phyloP scores from a whole-genome alignment of 2,113 vertebrate genomes.

The Gavialis gangeticus region DNA sequence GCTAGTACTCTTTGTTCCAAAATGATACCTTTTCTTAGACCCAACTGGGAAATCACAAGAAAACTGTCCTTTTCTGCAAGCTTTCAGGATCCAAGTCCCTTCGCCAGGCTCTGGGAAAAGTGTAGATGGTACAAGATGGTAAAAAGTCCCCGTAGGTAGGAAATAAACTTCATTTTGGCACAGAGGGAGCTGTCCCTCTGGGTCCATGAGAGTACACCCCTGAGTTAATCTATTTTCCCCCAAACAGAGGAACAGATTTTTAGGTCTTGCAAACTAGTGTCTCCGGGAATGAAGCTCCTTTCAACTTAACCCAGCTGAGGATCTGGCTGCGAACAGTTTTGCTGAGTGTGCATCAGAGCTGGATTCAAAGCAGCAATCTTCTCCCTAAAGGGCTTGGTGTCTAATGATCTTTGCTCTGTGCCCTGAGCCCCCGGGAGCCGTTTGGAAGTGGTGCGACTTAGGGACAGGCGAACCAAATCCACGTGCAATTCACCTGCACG shows the following conservation, averaged over 20 bases:
- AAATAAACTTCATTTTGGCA: neutral
- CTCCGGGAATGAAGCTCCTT: rapidly evolving
- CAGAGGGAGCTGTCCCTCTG: rapidly evolving
- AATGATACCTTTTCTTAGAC: too few relatives aligned
- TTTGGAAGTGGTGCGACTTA: neutral
- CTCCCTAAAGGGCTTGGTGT: neutral
- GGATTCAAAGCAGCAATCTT: neutral
- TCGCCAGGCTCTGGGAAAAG: too few relatives aligned
- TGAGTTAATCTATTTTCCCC: too few relatives aligned
- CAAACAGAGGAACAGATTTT: too few relatives aligned
- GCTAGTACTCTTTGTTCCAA: too few relatives aligned
- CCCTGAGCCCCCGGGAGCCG: neutral
- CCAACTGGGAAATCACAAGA: too few relatives aligned
- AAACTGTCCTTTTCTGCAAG: too few relatives aligned
- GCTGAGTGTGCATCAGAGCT: neutral
- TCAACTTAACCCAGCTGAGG: neutral
- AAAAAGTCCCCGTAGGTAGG: too few relatives aligned
- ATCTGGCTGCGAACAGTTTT: neutral
- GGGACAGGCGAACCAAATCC: neutral
- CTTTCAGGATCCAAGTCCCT: too few relatives aligned
- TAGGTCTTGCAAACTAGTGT: neutral
- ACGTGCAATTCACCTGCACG: neutral
- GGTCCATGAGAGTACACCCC: too few relatives aligned
- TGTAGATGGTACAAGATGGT: too few relatives aligned
- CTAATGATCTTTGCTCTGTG: neutral